Conservation (phyloP, 2,797 vertebrate species). For the Zalophus californianus region DNA sequence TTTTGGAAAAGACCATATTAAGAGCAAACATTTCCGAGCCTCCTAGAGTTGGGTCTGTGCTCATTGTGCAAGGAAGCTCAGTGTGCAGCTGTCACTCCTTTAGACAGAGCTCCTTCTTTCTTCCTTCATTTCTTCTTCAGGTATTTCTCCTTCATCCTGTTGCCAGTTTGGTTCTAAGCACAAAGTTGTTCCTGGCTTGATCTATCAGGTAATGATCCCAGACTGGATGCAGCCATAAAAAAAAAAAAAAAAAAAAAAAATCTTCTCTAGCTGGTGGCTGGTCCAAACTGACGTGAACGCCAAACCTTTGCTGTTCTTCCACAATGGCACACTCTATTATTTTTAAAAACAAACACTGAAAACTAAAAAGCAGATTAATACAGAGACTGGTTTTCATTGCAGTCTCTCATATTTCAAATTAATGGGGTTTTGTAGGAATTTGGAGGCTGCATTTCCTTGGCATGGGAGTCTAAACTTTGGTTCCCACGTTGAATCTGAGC, state of each 20-base stretch:
- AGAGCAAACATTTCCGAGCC: not conserved
- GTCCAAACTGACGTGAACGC: not conserved
- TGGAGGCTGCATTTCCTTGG: not conserved
- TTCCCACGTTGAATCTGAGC: not conserved
- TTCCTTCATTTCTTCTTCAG: not conserved
- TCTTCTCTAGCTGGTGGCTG: not conserved
- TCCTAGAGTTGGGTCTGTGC: not conserved
- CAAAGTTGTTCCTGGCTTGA: not conserved
- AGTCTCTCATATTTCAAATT: not conserved
- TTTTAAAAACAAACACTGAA: not conserved
- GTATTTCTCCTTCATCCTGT: not conserved
- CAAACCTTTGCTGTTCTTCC: not conserved
- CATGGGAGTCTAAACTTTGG: not conserved
- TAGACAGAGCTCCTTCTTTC: not conserved
- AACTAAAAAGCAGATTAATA: not conserved
- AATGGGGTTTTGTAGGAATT: not conserved
- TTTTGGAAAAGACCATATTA: not conserved
- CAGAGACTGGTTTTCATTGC: not conserved
- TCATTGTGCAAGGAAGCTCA: not conserved
- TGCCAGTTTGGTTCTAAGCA: not conserved
- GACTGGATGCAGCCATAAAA: not conserved
- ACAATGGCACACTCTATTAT: not conserved
- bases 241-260: too few relatives aligned
- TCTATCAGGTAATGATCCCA: not conserved
- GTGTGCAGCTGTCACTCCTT: rapidly evolving